A percentile compares a stretch with the other conserved stretches of the same genome.
phyloP scores from a whole-genome alignment of 2,797 vertebrate species.

The Enteromius paludinosus region DNA sequence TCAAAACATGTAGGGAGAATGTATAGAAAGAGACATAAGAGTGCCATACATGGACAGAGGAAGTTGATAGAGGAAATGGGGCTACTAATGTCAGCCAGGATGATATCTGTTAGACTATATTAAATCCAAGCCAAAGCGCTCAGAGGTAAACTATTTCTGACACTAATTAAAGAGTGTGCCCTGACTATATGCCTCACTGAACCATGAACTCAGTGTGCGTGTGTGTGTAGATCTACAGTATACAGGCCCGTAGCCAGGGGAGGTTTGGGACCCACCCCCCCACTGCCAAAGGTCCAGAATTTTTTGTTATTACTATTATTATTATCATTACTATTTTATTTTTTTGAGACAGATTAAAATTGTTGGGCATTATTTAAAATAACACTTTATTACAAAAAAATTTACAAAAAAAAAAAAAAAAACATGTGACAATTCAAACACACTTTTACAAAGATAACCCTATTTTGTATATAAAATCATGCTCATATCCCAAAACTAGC shows the following conservation, averaged over 20 bases:
- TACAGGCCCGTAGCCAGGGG: no score
- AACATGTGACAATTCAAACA: no score
- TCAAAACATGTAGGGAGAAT: slow-evolving; percentile 6
- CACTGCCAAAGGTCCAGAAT: no score
- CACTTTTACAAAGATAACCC: slow-evolving; percentile 11
- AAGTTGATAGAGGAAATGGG: not conserved
- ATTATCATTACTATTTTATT: no score
- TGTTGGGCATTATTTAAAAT: no score
- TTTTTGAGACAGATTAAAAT: no score
- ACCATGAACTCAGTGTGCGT: not conserved
- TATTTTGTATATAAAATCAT: not conserved
- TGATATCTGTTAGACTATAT: slow-evolving; percentile 12
- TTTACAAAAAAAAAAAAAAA: no score
- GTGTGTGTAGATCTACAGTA: not conserved
- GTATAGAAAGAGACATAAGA: not conserved
- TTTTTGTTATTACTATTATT: no score
- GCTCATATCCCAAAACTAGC: slow-evolving; percentile 11
- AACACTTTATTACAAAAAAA: no score
- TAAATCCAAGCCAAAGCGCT: not conserved
- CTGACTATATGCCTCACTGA: slow-evolving; percentile 18
- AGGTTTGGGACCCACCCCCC: no score
- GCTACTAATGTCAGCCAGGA: slow-evolving; percentile 1
- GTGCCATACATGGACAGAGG: not conserved
- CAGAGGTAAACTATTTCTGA: slow-evolving; percentile 21
- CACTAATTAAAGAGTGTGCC: slow-evolving; percentile 14